These are phyloP conservation scores for Eupithecia vulgata DNA, from an alignment of 2,888 invertebrate genomes.

Conservation along the genomic window DNA sequence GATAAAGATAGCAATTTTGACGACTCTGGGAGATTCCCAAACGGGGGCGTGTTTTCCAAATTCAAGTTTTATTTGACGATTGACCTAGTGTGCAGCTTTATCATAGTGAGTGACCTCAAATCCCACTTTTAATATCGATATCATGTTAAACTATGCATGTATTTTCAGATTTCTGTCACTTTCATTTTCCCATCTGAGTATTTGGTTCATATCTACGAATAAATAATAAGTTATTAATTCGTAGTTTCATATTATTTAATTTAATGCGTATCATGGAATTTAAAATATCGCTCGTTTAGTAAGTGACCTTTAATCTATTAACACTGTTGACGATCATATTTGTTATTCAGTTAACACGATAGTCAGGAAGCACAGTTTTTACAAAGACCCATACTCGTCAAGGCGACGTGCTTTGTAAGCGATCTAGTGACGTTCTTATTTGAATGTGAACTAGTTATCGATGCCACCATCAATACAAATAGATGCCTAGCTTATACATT, in stretches of 20 bases:
- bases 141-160: slow-evolving; percentile 30
- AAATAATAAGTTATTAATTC: no score
- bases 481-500: slow-evolving; percentile 2
- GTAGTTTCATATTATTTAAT: no score
- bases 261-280: slow-evolving; percentile 1
- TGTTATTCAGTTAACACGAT: slow-evolving; percentile 71
- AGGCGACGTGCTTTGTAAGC: slow-evolving; percentile 64
- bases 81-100: slow-evolving; percentile 32
- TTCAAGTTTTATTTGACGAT: slow-evolving; percentile 33
- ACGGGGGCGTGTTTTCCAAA: slow-evolving; percentile 35
- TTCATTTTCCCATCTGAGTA: slow-evolving; percentile 6
- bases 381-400: slow-evolving; percentile 61
- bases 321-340: slow-evolving; percentile 64
- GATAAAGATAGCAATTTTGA: slow-evolving; percentile 3
- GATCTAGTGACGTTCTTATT: slow-evolving; percentile 49
- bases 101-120: slow-evolving; percentile 42
- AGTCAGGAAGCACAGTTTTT: slow-evolving; percentile 66
- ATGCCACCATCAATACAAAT: slow-evolving; percentile 15
- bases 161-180: slow-evolving; percentile 24
- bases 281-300: slow-evolving; percentile 22
- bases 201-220: not conserved
- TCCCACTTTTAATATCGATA: slow-evolving; percentile 38
- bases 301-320: slow-evolving; percentile 67
- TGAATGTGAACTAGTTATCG: slow-evolving; percentile 34
- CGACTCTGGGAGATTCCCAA: slow-evolving; percentile 10